Conservation (phyloP, 1,140 invertebrate genomes). For the Eulimnadia texana region DNA sequence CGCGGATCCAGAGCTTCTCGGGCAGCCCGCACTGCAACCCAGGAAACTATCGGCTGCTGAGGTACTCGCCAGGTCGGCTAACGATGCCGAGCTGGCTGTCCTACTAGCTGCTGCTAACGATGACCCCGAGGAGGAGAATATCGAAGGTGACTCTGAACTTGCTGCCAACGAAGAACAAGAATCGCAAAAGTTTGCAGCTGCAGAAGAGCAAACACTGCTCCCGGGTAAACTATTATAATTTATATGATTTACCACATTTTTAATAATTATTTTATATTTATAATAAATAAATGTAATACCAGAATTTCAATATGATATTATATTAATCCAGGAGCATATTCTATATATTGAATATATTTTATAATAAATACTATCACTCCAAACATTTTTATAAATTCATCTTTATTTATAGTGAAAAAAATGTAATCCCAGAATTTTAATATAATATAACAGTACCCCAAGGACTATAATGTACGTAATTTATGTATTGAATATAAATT, state of each 20-base stretch:
- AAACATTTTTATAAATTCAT: too few relatives aligned
- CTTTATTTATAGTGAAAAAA: too few relatives aligned
- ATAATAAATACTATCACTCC: too few relatives aligned
- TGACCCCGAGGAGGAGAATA: slow-evolving; percentile 10
- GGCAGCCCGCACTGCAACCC: neutral
- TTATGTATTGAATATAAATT: too few relatives aligned
- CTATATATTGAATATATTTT: too few relatives aligned
- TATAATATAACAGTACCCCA: too few relatives aligned
- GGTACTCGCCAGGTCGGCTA: slow-evolving; percentile 5
- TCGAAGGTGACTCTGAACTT: slow-evolving; percentile 1
- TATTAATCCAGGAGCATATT: too few relatives aligned
- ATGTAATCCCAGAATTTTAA: too few relatives aligned
- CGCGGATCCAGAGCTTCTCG: neutral
- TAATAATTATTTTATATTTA: neutral
- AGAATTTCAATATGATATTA: too few relatives aligned
- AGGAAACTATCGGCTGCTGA: slow-evolving; percentile 2
- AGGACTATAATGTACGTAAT: too few relatives aligned
- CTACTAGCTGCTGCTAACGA: slow-evolving; percentile 12
- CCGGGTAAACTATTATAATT: neutral
- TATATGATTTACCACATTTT: neutral
- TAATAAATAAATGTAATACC: neutral
- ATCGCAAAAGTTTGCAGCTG: neutral
- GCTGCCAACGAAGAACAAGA: too few relatives aligned
- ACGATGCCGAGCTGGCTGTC: slow-evolving; percentile 13
- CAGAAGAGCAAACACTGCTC: neutral